Evolutionary conservation across 2,113 vertebrate genomes (phyloP).

Genomic region (Melanerpes aurifrons): DNA sequence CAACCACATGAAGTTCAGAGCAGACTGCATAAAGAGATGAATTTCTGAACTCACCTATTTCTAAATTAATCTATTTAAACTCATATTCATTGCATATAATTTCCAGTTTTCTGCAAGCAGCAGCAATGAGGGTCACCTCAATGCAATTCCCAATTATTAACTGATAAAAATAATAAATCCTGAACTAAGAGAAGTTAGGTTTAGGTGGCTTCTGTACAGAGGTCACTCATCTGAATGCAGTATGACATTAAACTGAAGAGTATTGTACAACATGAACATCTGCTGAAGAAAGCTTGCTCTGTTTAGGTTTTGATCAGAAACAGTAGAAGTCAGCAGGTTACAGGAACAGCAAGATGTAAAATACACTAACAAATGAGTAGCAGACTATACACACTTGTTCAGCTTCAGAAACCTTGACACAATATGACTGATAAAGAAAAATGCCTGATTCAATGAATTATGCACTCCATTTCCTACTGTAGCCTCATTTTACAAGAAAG

Average conservation of each 20-base stretch:
- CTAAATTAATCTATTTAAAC: neutral
- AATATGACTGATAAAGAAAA: neutral
- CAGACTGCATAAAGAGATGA: neutral
- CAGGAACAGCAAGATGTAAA: constrained; percentile 1
- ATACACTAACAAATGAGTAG: constrained; percentile 12
- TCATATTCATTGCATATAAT: neutral
- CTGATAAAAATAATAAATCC: constrained; percentile 15
- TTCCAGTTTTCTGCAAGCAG: constrained; percentile 27
- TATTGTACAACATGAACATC: neutral
- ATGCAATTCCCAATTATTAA: constrained; percentile 15
- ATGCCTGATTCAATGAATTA: neutral
- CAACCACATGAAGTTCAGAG: neutral
- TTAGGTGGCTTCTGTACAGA: neutral
- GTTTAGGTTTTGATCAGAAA: constrained; percentile 22
- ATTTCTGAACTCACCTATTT: constrained; percentile 27
- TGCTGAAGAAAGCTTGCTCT: neutral
- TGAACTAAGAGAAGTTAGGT: constrained; percentile 23
- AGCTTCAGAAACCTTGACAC: neutral
- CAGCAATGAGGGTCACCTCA: neutral
- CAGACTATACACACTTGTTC: neutral
- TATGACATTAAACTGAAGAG: neutral
- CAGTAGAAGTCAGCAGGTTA: neutral
- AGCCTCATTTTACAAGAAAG: constrained; percentile 5
- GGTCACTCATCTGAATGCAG: neutral
- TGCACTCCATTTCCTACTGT: neutral